Conservation (phyloP, 2,888 invertebrate genomes). For the Barypeithes pellucidus region DNA sequence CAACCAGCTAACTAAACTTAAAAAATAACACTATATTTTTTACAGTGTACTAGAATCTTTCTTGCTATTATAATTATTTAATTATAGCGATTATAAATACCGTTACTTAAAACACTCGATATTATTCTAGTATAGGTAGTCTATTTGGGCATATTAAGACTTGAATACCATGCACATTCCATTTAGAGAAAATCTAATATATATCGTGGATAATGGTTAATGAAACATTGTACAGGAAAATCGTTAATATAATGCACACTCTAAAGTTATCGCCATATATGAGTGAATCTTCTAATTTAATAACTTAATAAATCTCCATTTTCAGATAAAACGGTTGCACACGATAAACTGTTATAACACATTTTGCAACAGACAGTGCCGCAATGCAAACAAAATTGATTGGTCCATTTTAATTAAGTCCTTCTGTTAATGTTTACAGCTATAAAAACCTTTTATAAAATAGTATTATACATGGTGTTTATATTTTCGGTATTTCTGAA, state of each 20-base stretch:
- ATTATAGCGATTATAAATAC: neutral
- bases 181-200: constrained; percentile 42
- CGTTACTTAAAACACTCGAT: neutral
- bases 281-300: constrained; percentile 27
- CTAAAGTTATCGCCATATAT: constrained; percentile 32
- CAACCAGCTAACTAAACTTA: no score
- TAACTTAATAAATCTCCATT: constrained; percentile 41
- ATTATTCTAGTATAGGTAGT: neutral
- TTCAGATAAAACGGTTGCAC: constrained; percentile 10
- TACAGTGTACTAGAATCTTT: no score
- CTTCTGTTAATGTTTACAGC: no score
- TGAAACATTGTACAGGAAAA: constrained; percentile 33
- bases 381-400: no score
- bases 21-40: no score
- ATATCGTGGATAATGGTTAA: constrained; percentile 36
- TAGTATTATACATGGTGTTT: no score
- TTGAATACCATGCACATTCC: neutral
- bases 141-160: neutral
- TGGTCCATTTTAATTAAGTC: no score
- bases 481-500: no score
- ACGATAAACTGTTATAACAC: no score
- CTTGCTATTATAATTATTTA: neutral
- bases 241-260: constrained; percentile 26
- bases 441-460: no score
- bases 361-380: no score